Base-by-base conservation (phyloP, 1,140 invertebrate species). In the Brachionus calyciflorus region DNA sequence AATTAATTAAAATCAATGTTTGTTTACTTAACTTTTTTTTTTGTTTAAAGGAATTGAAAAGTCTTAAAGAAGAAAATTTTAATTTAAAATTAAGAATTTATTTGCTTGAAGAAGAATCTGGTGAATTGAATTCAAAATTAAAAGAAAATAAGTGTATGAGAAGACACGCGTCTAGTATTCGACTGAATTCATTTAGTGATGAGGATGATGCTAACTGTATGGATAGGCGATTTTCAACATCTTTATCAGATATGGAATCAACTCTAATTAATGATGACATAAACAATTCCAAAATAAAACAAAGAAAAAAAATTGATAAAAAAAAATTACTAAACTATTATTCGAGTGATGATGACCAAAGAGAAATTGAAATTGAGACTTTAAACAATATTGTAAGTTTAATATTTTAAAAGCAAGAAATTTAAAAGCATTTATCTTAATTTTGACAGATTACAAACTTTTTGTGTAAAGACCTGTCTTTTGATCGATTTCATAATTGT, bases 21-120 rank as follows among this genome's bases (percentile, higher is more conserved):
- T n/a, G n/a, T n/a, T n/a, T 9, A 37, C 33, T 5, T 37, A 37
- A 37, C 9, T 37, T 37, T 3, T 3, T 9, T 37, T 9, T 3
- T 17, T 28, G 46, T 21, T 80, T 79, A 21, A 78, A 94, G 83
- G 91, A 93, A 82, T 84, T 94, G 68, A 89, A 89, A 21, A 86
- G 88, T 14, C 84, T 95, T 51, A 89, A 91, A 77, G 94, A 94
- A 81, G 93, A 95, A 81, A 95, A 95, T 84, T 96, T 95, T 81
- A 91, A 93, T 83, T 85, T 95, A 0, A 95, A 94, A 83, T 84
- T 94, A 53, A 87, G 92, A 28, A 91, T 96, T 77, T 95, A 93
- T 84, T 92, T 94, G 82, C 85, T 94, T 57, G 92, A 96, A 82
- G 93, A 95, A 83, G 88, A 90, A 79, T 88, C 92, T 84, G 89